Base-by-base conservation (phyloP, 2,888 invertebrate genomes). In the Caprella mutica region DNA sequence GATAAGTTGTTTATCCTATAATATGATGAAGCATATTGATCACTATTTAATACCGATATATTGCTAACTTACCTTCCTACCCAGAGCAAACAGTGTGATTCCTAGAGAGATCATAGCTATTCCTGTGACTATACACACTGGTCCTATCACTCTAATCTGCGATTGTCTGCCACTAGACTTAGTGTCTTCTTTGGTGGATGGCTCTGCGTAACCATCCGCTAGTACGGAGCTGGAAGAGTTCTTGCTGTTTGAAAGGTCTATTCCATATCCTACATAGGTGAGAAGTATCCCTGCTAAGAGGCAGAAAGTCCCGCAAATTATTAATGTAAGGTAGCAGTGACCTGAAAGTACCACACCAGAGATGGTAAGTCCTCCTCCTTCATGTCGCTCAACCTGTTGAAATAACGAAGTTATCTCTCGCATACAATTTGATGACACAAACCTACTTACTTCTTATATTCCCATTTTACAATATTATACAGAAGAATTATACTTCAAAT, bases 291-390 rank as follows among this genome's bases (percentile, higher is more conserved):
- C 85, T 58, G 83, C 83, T 58, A 84, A 77, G 72, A 84, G 78
- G 71, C 85, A 85, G 59, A 85, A 77, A 71, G 83, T 82, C 48
- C 85, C 85, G 71, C 85, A 85, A 66, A 83, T 82, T 27, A 84
- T 84, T 65, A 85, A 76, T 61, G 84, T 81, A 66, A 84, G 81
- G 72, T 84, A 84, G 71, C 85, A 85, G 73, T 84, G 84, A 66
- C 84, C 84, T 35, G 84, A 84, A 40, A 85, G 81, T 19, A 83
- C 82, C 54, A 85, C 82, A 3, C 84, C 85, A 12, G 84, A 84
- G 42, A 85, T 83, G 72, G 84, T 81, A 58, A 85, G 76, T 26
- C 84, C 84, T 27, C 84, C 84, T 51, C 84, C 84, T 70, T 84
- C 84, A 71, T 84, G 83, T 72, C 83, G 84, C 74, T 84, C 84